A percentile compares a stretch with the other conserved stretches of the same genome.
Evolutionary conservation across 2,888 invertebrate species (phyloP).

Genomic region (Sarcophaga subvicina): DNA sequence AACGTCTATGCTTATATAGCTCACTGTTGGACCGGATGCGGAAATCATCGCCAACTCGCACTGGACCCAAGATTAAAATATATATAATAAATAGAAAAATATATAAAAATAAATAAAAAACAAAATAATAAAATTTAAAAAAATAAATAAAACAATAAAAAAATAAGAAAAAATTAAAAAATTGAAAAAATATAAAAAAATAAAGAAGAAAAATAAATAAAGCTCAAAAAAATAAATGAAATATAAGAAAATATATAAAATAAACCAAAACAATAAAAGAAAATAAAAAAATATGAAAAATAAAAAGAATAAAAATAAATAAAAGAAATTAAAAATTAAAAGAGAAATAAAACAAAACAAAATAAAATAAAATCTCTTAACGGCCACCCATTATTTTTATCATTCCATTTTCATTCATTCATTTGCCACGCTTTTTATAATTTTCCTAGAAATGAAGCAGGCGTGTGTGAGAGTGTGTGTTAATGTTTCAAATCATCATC

Average conservation of each 20-base stretch:
- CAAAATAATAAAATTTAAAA: no score
- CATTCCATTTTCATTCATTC: conserved; percentile 9
- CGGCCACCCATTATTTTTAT: conserved; percentile 4
- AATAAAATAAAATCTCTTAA: neutral
- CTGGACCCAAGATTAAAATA: no score
- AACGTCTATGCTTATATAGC: no score
- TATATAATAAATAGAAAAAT: no score
- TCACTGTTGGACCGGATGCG: no score
- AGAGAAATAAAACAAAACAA: neutral
- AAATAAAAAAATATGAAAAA: neutral
- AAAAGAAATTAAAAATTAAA: neutral
- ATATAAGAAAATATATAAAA: neutral
- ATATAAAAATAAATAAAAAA: no score
- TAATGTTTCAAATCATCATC: no score
- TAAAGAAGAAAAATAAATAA: neutral
- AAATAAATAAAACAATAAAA: no score
- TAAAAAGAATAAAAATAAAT: neutral
- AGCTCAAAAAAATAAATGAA: neutral
- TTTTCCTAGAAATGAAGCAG: neutral
- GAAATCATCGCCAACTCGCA: no score
- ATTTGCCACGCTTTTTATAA: conserved; percentile 20
- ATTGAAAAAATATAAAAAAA: neutral
- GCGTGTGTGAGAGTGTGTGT: neutral
- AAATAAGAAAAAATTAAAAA: no score
- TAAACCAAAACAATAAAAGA: neutral